Evolutionary conservation across 2,888 invertebrate species (phyloP), one percentile per base, ranked within the genome.

Genomic region (Eupelmus urozonus): DNA sequence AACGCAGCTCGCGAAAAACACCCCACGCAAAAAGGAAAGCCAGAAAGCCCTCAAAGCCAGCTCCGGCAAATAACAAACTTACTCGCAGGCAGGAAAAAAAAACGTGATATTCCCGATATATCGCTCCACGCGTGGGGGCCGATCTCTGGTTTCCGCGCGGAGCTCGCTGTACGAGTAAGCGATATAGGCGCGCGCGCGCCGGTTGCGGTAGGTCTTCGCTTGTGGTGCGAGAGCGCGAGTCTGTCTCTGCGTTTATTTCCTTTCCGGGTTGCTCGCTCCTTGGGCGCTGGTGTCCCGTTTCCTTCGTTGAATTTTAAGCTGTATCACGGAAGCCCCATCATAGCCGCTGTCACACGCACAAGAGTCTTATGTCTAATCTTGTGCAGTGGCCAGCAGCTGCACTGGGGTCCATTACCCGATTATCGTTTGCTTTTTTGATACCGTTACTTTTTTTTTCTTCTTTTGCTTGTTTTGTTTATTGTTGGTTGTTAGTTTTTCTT

Each of bases 271-370:
- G 29, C n/a, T 34, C n/a, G 23, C 51, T 23, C 34, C 16, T 49
- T 49, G 9, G 34, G 3, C 9, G 3, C 34, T 34, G 76, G 73
- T 79, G 63, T 80, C 71, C 51, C 70, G 34, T 80, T 80, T 77
- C 80, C 49, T 62, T 53, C 70, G 49, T 25, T 71, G 29, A 66
- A 66, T 88, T 91, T 92, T 92, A 92, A 82, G 85, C 82, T 83
- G 88, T 79, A 79, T 80, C 81, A 81, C 84, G 87, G 89, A 93
- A 91, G 88, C 91, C 94, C 95, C 95, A 96, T 95, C 95, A 97
- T 97, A 97, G 96, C 96, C 96, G 96, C 96, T 97, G 97, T 97
- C 96, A 97, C 97, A 97, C 97, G 97, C 97, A 97, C 97, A 97
- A 97, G 96, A 97, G 96, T 96, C 95, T 94, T 92, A 91, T 90